Base-by-base conservation (phyloP, 2,888 invertebrate species). In the Geotrupes spiniger region DNA sequence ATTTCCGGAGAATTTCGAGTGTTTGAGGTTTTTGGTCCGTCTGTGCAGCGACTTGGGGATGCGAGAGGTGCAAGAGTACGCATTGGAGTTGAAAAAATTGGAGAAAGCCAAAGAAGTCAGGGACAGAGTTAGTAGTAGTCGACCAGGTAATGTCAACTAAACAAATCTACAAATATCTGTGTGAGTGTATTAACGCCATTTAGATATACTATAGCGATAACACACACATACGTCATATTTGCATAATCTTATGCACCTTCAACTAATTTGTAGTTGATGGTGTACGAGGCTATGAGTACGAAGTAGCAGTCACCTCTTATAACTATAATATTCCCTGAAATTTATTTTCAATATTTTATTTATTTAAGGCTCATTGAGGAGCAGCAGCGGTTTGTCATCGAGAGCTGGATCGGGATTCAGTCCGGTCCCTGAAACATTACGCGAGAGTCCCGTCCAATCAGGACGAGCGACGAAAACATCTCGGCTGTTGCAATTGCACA, bases 1-100 rank as follows among this genome's bases (percentile, higher is more conserved):
- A 58, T 98, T 98, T 71, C 98, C 98, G 0, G 95, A 97, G 53
- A 96, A 97, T 71, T 81, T 91, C 1, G 94, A 95, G 67, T 97
- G 97, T 74, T 75, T 96, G 42, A 89, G 91, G 72, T 84, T 92
- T 68, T 78, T 96, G 63, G 87, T 93, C n/a, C 83, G 92, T 58
- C 73, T 96, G 40, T 89, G 92, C 65, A 87, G 87, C 26, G 94
- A 95, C 67, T 80, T 97, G 63, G 96, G 96, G 0, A 79, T 97
- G 65, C 82, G 89, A 28, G 97, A 98, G 66, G 87, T 92, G 0
- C 85, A 89, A 53, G 83, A 88, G 12, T 97, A 95, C 76, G 81
- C 85, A 1, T 76, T 83, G 26, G 93, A 94, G 66, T 76, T 96
- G 67, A 89, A 92, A 62, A 87, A 92, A 54, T 50, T 74, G 36